Evolutionary conservation across 2,888 invertebrate genomes (phyloP).

Genomic region (Sepiola atlantica): DNA sequence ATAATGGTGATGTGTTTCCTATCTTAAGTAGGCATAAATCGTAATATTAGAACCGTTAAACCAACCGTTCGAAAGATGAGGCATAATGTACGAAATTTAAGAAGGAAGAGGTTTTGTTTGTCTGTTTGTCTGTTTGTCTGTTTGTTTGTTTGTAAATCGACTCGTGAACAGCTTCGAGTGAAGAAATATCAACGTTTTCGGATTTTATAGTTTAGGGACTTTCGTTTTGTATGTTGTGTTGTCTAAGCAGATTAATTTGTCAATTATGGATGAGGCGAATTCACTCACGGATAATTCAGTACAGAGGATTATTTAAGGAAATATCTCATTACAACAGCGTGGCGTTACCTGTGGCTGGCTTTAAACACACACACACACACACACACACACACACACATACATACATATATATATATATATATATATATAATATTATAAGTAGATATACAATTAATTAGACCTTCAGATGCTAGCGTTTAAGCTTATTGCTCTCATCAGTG

Average conservation of each 20-base stretch:
- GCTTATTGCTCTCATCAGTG: too few species aligned
- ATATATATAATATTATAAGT: too few species aligned
- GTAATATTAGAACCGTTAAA: neutral
- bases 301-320: neutral
- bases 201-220: neutral
- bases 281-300: constrained; percentile 4
- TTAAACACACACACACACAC: neutral
- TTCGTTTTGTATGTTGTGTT: neutral
- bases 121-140: too few species aligned
- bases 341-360: neutral
- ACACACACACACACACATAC: neutral
- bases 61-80: neutral
- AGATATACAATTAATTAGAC: too few species aligned
- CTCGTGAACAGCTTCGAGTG: neutral
- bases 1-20: neutral
- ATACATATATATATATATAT: too few species aligned
- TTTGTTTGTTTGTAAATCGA: neutral
- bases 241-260: constrained; percentile 13
- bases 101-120: neutral
- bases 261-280: constrained; percentile 10
- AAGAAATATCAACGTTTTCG: neutral
- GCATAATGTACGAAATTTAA: neutral
- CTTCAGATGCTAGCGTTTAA: too few species aligned
- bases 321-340: constrained; percentile 15
- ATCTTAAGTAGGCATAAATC: constrained; percentile 17